Conservation (phyloP, 1,140 invertebrate species). For the Zaprionus gabonicus region DNA sequence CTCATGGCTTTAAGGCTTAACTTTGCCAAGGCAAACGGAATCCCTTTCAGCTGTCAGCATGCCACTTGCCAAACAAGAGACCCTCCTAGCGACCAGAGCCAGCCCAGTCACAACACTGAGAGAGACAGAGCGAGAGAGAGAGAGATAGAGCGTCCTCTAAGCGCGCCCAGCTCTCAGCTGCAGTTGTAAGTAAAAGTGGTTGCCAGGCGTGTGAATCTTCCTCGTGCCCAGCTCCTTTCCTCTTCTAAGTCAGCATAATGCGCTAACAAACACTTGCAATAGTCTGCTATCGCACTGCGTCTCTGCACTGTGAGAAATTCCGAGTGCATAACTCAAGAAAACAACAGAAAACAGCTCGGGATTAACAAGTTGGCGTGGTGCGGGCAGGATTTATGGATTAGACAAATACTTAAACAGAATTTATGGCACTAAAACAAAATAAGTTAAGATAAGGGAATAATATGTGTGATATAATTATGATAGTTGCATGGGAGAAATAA, state of each 20-base stretch:
- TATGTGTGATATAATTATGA: not conserved
- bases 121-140: not conserved
- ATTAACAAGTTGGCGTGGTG: constrained; percentile 7
- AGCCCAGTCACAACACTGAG: not conserved
- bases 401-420: not conserved
- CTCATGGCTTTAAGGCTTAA: constrained; percentile 82
- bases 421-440: not conserved
- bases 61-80: constrained; percentile 78
- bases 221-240: not conserved
- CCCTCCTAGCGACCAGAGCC: not conserved
- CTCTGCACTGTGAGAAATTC: constrained; percentile 37
- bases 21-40: constrained; percentile 78
- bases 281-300: constrained; percentile 27
- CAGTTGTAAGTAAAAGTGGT: constrained; percentile 77
- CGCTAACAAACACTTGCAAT: constrained; percentile 77
- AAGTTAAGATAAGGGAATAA: not conserved
- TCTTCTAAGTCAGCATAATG: constrained; percentile 79
- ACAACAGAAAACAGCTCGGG: constrained; percentile 2
- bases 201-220: constrained; percentile 63
- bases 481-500: not conserved
- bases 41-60: constrained; percentile 82
- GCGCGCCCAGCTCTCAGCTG: constrained; percentile 34
- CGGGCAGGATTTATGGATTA: constrained; percentile 7
- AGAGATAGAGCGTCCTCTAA: not conserved
- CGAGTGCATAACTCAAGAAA: not conserved